Evolutionary conservation across 2,113 vertebrate genomes (phyloP), one percentile per base, ranked within the genome.

Genomic region (Neodontobutis hainanensis): DNA sequence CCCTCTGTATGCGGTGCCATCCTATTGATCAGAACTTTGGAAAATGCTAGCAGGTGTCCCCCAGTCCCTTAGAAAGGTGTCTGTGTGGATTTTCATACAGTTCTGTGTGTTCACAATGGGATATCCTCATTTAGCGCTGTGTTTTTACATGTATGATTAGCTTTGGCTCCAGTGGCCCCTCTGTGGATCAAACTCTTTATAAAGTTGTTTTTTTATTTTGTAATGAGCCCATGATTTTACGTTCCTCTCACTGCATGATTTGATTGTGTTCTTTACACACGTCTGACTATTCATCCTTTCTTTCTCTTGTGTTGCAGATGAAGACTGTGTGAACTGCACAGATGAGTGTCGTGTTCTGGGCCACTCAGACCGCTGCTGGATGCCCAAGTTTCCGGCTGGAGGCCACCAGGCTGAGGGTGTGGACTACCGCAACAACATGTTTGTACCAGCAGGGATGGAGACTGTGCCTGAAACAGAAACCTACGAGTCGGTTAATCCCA

Each of bases 331-430:
- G 92, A 99, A 99, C 85, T 99, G 97, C 87, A 99, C 97, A 66
- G 96, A 99, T 84, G 97, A 99, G 94, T 99, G 97, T 90, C 90
- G 96, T 91, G 96, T 99, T 50, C 95, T 99, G 91, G 97, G 97
- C 89, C 97, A 99, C 93, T 99, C 97, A 70, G 97, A 99, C 92
- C 95, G 96, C 85, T 99, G 97, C 90, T 99, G 97, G 97, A 99
- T 99, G 97, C 97, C 97, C 85, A 96, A 98, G 94, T 99, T 98
- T 89, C 95, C 97, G 51, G 86, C 93, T 72, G 92, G 91, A 68
- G 86, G 94, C 90, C 94, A 94, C 87, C 96, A 97, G 89, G 95
- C 95, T 70, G 97, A 99, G 92, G 97, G 96, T 38, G 92, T 95
- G 49, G 97, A 99, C 94, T 99, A 99, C 93, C 96, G 97, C 92